phyloP scores from a whole-genome alignment of 2,888 invertebrate species.

The Biston stratarius region DNA sequence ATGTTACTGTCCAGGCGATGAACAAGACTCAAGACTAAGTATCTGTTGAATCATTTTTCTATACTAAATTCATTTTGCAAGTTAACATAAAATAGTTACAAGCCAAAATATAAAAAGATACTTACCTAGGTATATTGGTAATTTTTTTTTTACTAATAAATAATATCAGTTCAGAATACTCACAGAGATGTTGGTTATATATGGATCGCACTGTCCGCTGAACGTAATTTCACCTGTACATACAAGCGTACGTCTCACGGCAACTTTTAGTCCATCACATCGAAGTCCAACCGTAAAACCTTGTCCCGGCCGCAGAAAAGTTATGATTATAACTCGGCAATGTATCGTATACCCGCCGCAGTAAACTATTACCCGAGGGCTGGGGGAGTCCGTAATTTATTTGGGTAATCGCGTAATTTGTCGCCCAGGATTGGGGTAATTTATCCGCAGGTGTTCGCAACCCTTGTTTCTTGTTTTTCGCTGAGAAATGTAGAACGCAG shows the following conservation, averaged over 20 bases:
- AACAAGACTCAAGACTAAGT: no score
- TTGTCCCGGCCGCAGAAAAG: conserved; percentile 24
- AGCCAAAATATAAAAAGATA: no score
- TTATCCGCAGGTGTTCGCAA: conserved; percentile 63
- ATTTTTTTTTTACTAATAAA: no score
- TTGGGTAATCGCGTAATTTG: conserved; percentile 76
- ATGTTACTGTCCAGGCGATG: no score
- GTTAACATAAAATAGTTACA: no score
- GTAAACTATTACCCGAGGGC: conserved; percentile 55
- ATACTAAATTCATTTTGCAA: no score
- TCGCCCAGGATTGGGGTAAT: conserved; percentile 69
- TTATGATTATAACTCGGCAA: conserved; percentile 52
- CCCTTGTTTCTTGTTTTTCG: conserved; percentile 56
- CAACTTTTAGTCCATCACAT: conserved; percentile 6
- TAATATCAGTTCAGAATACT: no score
- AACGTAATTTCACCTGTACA: not conserved
- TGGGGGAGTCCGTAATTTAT: conserved; percentile 65
- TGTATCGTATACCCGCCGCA: conserved; percentile 51
- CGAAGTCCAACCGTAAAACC: conserved; percentile 15
- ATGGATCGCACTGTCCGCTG: no score
- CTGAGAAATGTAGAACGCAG: conserved; percentile 34
- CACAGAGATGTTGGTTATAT: no score
- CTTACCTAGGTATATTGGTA: no score
- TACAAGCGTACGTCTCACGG: not conserved
- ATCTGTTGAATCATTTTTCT: no score